Evolutionary conservation across 2,888 invertebrate species (phyloP), one percentile per base, ranked within the genome.

Genomic region (Eurois occulta): DNA sequence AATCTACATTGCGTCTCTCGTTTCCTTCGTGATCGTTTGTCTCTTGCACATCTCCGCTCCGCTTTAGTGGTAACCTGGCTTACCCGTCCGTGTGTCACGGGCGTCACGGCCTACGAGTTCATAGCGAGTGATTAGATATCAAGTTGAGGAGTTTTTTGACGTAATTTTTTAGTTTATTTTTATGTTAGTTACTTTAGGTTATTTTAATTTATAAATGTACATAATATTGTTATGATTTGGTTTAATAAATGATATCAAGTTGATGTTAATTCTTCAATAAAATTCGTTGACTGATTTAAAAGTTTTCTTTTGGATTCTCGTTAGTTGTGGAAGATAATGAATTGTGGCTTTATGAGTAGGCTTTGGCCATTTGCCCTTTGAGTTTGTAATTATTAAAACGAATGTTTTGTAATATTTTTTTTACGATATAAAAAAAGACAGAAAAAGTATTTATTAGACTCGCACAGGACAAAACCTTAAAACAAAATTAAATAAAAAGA

Each of bases 111-210:
- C 10, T 18, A 74, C 74, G 43, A 70, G 68, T 43, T 66, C 58
- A 78, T 69, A 81, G 80, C 69, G 43, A 73, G 70, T 69, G 81
- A 86, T 86, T 82, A 78, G 71, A 43, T 77, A 80, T 80, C 73
- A 58, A 62, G 65, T 70, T 48, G n/a, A 67, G n/a, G n/a, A n/a
- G n/a, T n/a, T n/a, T n/a, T n/a, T n/a, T n/a, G n/a, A n/a, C n/a
- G n/a, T n/a, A n/a, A n/a, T n/a, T n/a, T n/a, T n/a, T n/a, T n/a
- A n/a, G n/a, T n/a, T n/a, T n/a, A n/a, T n/a, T n/a, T n/a, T n/a
- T n/a, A n/a, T n/a, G n/a, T n/a, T n/a, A n/a, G n/a, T n/a, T n/a
- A n/a, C n/a, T n/a, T n/a, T n/a, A n/a, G n/a, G n/a, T n/a, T n/a
- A n/a, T n/a, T n/a, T n/a, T n/a, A n/a, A n/a, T n/a, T n/a, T n/a